Evolutionary conservation across 2,113 vertebrate species (phyloP), one percentile per base, ranked within the genome.

Genomic region (Myodes glareolus): DNA sequence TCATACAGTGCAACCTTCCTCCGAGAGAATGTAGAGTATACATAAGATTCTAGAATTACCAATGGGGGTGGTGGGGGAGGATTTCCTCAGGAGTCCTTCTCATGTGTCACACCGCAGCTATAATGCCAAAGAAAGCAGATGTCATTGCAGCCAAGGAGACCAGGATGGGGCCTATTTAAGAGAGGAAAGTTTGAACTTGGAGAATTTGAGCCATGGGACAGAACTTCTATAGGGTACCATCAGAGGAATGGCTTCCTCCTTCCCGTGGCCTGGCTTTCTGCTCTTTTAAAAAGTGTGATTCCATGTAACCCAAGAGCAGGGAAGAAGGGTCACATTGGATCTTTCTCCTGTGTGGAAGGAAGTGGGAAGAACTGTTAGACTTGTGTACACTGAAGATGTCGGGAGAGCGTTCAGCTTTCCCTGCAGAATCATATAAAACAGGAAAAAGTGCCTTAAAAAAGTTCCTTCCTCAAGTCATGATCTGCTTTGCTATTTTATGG

Each of bases 1-100:
- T 98, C 98, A 99, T 98, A 99, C 98, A 98, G 98, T 98, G 90
- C 97, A 98, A 98, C 97, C 97, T 95, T 98, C 98, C 97, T 98
- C 98, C 94, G 98, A 98, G 98, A 99, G 99, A 99, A 99, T 99
- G 98, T 96, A 98, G 98, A 99, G 97, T 98, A 99, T 99, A 99
- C 98, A 99, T 99, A 99, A 98, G 98, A 99, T 99, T 99, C 99
- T 98, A 99, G 99, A 99, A 99, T 99, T 95, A 99, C 99, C 98
- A 99, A 97, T 98, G 98, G 80, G 0, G 88, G 88, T 88, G 97
- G 98, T 98, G 78, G 0, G 98, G 31, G 5, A 58, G 19, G 19
- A 58, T 21, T 50, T 98, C 98, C 98, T 99, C 99, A 98, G 98
- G 98, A 99, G 98, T 98, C 98, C 98, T 99, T 99, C 99, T 99